phyloP scores from a whole-genome alignment of 2,113 vertebrate genomes.

The Scomber colias region DNA sequence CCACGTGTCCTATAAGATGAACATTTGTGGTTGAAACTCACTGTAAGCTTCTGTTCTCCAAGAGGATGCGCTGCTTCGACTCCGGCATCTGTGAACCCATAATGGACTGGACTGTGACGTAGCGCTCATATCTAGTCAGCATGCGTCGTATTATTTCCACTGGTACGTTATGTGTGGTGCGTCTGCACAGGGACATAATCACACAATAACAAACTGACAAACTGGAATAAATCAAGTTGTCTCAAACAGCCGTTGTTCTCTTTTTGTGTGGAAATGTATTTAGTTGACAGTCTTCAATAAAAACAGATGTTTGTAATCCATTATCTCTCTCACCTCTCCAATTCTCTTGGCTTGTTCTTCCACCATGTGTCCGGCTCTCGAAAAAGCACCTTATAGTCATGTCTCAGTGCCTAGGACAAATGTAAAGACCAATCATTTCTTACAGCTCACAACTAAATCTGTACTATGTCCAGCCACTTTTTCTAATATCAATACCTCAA shows the following conservation, averaged over 20 bases:
- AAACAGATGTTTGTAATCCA: neutral
- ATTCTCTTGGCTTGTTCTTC: slow-evolving; percentile 95
- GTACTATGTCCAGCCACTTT: neutral
- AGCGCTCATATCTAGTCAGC: slow-evolving; percentile 90
- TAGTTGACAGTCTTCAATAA: neutral
- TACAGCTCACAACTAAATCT: neutral
- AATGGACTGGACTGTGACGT: slow-evolving; percentile 89
- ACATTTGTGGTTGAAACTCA: slow-evolving; percentile 52
- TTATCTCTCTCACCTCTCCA: slow-evolving; percentile 90
- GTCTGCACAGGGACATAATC: slow-evolving; percentile 82
- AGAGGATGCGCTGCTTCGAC: slow-evolving; percentile 56
- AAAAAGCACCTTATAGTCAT: slow-evolving; percentile 94
- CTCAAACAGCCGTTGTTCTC: neutral
- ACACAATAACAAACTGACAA: slow-evolving; percentile 14
- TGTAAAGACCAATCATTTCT: neutral
- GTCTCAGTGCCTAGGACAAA: slow-evolving; percentile 88
- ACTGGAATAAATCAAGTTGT: neutral
- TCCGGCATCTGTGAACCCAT: slow-evolving; percentile 86
- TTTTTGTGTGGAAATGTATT: neutral
- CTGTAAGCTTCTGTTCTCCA: slow-evolving; percentile 65
- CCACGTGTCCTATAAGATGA: neutral
- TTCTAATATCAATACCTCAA: neutral
- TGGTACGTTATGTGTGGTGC: slow-evolving; percentile 89
- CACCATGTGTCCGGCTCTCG: slow-evolving; percentile 97
- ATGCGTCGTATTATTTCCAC: slow-evolving; percentile 93